These are phyloP conservation scores for Mnemiopsis leidyi DNA, from an alignment of 37 sponge, comb jelly and placozoan genomes.

Conservation along the genomic window DNA sequence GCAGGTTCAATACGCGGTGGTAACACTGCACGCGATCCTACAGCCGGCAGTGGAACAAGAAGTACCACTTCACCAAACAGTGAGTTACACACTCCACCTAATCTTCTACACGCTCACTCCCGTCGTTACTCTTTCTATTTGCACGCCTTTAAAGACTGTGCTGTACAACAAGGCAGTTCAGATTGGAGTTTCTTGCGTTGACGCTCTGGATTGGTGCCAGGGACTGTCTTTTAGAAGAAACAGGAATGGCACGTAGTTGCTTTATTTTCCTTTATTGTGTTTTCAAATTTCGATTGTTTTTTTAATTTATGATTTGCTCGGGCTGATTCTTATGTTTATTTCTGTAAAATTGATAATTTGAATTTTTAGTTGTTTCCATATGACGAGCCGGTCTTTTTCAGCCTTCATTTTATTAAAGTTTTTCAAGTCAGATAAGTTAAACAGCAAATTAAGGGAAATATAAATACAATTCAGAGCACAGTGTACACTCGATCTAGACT, in stretches of 20 bases:
- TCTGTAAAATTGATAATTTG: not conserved
- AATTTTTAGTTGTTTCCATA: not conserved
- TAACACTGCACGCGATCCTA: not conserved
- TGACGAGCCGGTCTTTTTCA: not conserved
- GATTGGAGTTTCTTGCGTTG: not conserved
- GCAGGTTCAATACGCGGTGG: not conserved
- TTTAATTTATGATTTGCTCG: not conserved
- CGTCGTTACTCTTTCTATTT: not conserved
- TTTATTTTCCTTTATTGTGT: not conserved
- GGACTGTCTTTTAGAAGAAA: not conserved
- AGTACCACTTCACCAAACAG: not conserved
- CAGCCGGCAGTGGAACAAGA: not conserved
- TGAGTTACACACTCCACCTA: not conserved
- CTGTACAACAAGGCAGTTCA: not conserved
- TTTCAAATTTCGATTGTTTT: not conserved
- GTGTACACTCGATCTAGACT: not conserved
- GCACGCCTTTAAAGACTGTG: not conserved
- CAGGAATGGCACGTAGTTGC: not conserved
- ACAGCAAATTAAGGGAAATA: not conserved
- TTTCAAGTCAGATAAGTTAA: not conserved
- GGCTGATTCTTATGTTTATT: not conserved
- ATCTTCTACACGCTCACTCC: not conserved
- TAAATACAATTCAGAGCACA: not conserved
- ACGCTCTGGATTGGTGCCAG: not conserved
- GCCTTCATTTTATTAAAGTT: not conserved